A percentile compares a stretch with the other conserved stretches of the same genome.
Conservation (phyloP, 2,113 vertebrate genomes). For the Amia ocellicauda region DNA sequence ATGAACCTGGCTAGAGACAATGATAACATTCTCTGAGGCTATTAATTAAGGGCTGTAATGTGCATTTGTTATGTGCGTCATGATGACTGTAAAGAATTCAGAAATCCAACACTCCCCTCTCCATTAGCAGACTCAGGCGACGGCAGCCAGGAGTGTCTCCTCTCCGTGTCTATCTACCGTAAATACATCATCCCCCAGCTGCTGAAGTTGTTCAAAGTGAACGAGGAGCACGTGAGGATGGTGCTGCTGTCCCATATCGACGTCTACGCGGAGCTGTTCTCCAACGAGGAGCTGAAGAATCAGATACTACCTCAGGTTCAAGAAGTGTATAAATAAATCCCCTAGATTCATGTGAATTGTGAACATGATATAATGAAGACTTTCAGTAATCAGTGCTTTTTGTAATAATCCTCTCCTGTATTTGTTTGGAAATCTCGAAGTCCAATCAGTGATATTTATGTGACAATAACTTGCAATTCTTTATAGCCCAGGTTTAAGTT, state of each 20-base stretch:
- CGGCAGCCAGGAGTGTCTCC: constrained; percentile 72
- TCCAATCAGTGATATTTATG: too few relatives aligned
- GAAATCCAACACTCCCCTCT: too few relatives aligned
- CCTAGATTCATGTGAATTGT: too few relatives aligned
- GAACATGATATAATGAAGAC: too few relatives aligned
- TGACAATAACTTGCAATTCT: too few relatives aligned
- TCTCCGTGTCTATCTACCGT: constrained; percentile 81
- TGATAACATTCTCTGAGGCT: neutral
- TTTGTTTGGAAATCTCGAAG: too few relatives aligned
- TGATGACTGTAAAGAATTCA: too few relatives aligned
- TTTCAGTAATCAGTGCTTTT: neutral
- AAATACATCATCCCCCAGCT: constrained; percentile 84
- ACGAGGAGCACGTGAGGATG: constrained; percentile 87
- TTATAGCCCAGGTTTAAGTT: too few relatives aligned
- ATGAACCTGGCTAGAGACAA: neutral
- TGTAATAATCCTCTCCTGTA: neutral
- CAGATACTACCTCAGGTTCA: constrained; percentile 92
- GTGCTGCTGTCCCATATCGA: constrained; percentile 87
- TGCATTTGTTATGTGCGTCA: too few relatives aligned
- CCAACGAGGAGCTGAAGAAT: constrained; percentile 82
- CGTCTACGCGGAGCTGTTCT: constrained; percentile 82
- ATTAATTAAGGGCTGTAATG: too few relatives aligned
- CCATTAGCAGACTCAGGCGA: constrained; percentile 60
- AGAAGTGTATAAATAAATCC: too few relatives aligned
- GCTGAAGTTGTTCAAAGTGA: constrained; percentile 85